These are phyloP conservation scores for Passer montanus DNA, from an alignment of 2,113 vertebrate species.

Conservation along the genomic window DNA sequence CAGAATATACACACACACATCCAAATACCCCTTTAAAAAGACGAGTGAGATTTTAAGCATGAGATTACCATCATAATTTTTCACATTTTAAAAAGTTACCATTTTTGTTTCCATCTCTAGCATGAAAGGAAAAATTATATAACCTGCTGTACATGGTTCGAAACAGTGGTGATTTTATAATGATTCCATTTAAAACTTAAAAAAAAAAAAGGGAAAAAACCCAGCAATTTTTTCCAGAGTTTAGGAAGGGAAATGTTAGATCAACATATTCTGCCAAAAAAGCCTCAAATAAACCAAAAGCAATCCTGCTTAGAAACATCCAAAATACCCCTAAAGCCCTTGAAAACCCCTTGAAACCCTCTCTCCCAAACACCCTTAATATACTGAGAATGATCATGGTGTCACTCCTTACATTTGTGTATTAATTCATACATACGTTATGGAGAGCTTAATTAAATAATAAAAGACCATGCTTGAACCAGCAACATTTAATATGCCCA, in stretches of 20 bases:
- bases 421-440: conserved; percentile 54
- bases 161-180: conserved; percentile 10
- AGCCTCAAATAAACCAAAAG: conserved; percentile 40
- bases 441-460: conserved; percentile 58
- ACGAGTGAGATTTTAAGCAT: conserved; percentile 46
- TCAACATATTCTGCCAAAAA: conserved; percentile 39
- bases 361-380: conserved; percentile 15
- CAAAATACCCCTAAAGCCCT: conserved; percentile 42
- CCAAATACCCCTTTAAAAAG: conserved; percentile 59
- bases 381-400: neutral
- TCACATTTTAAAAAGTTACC: conserved; percentile 40
- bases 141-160: neutral
- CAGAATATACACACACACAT: conserved; percentile 16
- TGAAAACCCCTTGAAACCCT: conserved; percentile 47
- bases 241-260: conserved; percentile 23
- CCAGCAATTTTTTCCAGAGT: neutral
- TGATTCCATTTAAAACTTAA: neutral
- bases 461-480: conserved; percentile 3
- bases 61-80: conserved; percentile 39
- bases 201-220: neutral
- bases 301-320: conserved; percentile 31
- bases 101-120: neutral
- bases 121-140: conserved; percentile 31
- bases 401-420: conserved; percentile 24
- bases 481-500: neutral